Percentiles rank a stretch among this genome's conserved stretches.
Evolutionary conservation across 2,113 vertebrate genomes (phyloP).

Genomic region (Myotis brandtii): DNA sequence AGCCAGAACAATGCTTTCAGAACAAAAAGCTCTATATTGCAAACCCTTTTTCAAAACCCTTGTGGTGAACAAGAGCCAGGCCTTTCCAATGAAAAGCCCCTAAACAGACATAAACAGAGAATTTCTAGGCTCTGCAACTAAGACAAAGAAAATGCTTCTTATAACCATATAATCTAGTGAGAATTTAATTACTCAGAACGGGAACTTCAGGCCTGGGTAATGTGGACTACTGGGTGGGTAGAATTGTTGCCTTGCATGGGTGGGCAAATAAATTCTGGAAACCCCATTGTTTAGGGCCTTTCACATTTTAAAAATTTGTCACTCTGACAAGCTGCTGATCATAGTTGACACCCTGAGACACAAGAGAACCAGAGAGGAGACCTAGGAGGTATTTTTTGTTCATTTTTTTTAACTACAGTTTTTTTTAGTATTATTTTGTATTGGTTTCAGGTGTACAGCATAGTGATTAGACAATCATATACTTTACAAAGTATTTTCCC

Average conservation of each 20-base stretch:
- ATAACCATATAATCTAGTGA: background rate
- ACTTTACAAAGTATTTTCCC: background rate
- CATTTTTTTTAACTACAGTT: background rate
- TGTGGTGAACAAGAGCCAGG: background rate
- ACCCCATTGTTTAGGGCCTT: background rate
- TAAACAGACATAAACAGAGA: background rate
- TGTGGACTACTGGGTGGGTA: background rate
- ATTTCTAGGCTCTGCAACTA: slow-evolving; percentile 23
- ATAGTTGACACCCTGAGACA: background rate
- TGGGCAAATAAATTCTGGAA: background rate
- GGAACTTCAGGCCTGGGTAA: background rate
- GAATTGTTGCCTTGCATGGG: background rate
- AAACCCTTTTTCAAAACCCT: slow-evolving; percentile 23
- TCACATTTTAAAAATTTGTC: background rate
- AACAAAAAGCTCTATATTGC: background rate
- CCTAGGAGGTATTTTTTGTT: background rate
- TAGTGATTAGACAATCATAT: background rate
- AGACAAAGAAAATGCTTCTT: slow-evolving; percentile 3
- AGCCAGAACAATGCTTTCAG: background rate
- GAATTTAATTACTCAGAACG: background rate
- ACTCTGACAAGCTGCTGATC: background rate
- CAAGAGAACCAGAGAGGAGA: background rate
- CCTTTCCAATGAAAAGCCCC: background rate
- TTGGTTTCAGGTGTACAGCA: background rate
- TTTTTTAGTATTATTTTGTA: background rate